Evolutionary conservation across 2,113 vertebrate species (phyloP).

Genomic region (Sitta europaea): DNA sequence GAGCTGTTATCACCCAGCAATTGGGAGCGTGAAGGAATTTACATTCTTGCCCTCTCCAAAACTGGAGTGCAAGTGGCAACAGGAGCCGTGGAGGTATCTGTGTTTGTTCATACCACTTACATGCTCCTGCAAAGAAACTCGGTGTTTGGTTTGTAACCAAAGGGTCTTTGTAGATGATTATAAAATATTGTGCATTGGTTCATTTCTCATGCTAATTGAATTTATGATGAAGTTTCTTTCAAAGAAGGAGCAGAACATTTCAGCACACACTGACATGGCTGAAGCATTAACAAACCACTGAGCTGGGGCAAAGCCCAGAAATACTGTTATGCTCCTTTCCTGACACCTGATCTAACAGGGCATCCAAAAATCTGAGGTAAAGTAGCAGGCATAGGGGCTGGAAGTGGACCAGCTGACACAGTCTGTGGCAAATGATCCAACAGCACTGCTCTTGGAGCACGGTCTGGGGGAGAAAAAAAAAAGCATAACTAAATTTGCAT

Average conservation of each 20-base stretch:
- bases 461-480: too few species aligned
- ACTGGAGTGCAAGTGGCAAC: background rate
- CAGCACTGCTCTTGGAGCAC: too few species aligned
- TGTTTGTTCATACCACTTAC: background rate
- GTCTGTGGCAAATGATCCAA: constrained; percentile 41
- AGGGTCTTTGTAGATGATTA: background rate
- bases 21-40: background rate
- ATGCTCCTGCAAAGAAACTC: background rate
- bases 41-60: background rate
- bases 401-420: constrained; percentile 19
- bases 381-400: background rate
- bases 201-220: background rate
- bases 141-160: background rate
- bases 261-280: background rate
- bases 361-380: background rate
- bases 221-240: background rate
- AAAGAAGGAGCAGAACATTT: background rate
- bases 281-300: background rate
- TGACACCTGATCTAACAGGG: background rate
- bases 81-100: background rate
- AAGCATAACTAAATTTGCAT: constrained; percentile 42
- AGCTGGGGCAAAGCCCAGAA: background rate
- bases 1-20: background rate
- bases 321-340: background rate
- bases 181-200: background rate